Evolutionary conservation across 1,140 invertebrate species (phyloP).

Genomic region (Panagrolaimus sp.): DNA sequence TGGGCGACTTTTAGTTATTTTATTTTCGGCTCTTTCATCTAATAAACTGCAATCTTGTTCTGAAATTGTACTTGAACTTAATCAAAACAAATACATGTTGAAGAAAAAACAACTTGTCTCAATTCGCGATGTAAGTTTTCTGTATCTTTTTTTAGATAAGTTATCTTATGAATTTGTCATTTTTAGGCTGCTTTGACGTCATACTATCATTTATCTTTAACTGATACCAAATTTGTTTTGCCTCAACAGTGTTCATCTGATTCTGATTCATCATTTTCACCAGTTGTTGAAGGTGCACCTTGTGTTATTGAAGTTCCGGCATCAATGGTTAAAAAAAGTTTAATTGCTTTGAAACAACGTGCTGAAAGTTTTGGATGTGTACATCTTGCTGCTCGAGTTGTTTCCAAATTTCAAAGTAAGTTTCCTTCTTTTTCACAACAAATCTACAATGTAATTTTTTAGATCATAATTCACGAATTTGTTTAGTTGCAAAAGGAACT

Average conservation of each 20-base stretch:
- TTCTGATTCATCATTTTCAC: neutral
- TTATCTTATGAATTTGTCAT: neutral
- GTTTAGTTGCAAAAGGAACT: neutral
- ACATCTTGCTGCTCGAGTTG: neutral
- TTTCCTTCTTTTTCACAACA: neutral
- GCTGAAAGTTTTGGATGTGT: neutral
- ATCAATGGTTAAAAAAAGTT: neutral
- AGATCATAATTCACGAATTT: neutral
- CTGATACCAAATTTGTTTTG: neutral
- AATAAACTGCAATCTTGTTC: neutral
- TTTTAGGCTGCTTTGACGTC: neutral
- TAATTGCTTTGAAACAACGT: neutral
- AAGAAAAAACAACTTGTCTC: neutral
- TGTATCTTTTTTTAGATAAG: neutral
- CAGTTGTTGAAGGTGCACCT: conserved; percentile 3
- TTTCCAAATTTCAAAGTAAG: neutral
- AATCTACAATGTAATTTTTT: neutral
- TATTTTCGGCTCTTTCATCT: neutral
- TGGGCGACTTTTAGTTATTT: neutral
- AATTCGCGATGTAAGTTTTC: neutral
- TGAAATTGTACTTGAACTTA: neutral
- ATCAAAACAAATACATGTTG: neutral
- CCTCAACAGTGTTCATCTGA: neutral
- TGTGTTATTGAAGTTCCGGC: neutral
- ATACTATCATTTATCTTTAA: neutral